Evolutionary conservation across 1,140 invertebrate genomes (phyloP), one percentile per base, ranked within the genome.

Genomic region (Ericerus pela): DNA sequence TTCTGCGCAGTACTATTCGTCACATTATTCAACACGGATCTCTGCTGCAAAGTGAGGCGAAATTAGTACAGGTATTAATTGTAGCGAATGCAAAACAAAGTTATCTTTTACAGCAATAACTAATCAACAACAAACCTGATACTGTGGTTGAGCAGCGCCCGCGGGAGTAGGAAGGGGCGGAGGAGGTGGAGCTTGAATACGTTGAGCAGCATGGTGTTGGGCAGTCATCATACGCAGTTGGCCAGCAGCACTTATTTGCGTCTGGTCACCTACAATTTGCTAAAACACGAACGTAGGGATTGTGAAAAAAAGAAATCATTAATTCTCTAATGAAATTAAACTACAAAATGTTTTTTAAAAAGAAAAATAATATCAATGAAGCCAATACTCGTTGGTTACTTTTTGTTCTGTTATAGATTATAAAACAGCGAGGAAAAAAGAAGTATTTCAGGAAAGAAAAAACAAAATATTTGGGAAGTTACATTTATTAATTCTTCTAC

Each of bases 141-240:
- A 51, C 12, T 52, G 51, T 26, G 11, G 38, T 54, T 51, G 22
- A 12, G 29, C 4, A 24, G 14, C 12, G 53, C 22, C 22, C 3
- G 56, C 20, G 16, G 31, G 41, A 1, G 57, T 51, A 16, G 38
- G 47, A 12, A 55, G 54, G 14, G 58, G 41, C 0, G 51, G 71
- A 1, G 73, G 70, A 24, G 74, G 69, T 59, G 73, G 69, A 33
- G 73, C 64, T 33, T 66, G 62, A 22, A 64, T 47, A 58, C 63
- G 62, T 56, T 65, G 64, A 4, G 76, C 73, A 18, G 77, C 79
- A 63, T 80, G 80, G 61, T 87, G 84, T 59, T 85, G 84, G 1
- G 84, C 84, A 0, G 84, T 86, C 83, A 88, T 85, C 60, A 86
- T 65, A 61, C 66, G 59, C 16, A 68, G 59, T 52, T 69, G 67